A percentile compares a stretch with the other conserved stretches of the same genome.
These are phyloP conservation scores for Zelostemma sp. DNA, from an alignment of 1,140 invertebrate species.

Conservation along the genomic window DNA sequence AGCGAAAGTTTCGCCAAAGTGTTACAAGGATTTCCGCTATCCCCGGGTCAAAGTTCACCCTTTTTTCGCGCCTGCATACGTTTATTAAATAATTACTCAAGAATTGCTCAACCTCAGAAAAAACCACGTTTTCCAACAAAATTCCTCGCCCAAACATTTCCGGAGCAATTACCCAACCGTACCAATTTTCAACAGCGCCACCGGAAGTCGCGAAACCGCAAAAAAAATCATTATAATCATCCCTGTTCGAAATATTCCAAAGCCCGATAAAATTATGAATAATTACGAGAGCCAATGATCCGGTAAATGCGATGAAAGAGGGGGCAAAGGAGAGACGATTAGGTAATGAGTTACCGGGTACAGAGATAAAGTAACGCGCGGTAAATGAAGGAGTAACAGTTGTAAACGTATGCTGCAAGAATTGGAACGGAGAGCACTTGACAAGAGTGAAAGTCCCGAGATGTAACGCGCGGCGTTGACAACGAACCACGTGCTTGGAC, in stretches of 20 bases:
- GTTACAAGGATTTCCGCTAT: constrained; percentile 52
- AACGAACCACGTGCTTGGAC: background rate
- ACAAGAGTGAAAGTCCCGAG: background rate
- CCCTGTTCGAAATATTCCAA: too few relatives aligned
- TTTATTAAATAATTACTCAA: background rate
- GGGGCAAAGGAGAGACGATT: too few relatives aligned
- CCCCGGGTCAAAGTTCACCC: constrained; percentile 35
- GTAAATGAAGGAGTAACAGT: constrained; percentile 6
- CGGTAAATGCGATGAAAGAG: background rate
- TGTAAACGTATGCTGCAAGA: constrained; percentile 1
- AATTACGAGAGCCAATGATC: background rate
- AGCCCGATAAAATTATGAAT: background rate
- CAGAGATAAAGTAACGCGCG: background rate
- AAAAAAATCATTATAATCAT: constrained; percentile 2
- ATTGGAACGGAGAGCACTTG: background rate
- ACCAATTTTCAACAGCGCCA: too few relatives aligned
- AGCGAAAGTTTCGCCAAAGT: constrained; percentile 41
- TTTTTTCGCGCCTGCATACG: constrained; percentile 8
- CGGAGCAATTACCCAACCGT: background rate
- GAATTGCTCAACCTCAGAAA: background rate
- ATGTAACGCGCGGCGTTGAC: background rate
- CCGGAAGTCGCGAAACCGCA: too few relatives aligned
- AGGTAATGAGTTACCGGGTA: background rate
- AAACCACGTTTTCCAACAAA: background rate
- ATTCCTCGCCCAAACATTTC: background rate